Conservation (phyloP, 2,888 invertebrate species). For the Geophilus truncorum region DNA sequence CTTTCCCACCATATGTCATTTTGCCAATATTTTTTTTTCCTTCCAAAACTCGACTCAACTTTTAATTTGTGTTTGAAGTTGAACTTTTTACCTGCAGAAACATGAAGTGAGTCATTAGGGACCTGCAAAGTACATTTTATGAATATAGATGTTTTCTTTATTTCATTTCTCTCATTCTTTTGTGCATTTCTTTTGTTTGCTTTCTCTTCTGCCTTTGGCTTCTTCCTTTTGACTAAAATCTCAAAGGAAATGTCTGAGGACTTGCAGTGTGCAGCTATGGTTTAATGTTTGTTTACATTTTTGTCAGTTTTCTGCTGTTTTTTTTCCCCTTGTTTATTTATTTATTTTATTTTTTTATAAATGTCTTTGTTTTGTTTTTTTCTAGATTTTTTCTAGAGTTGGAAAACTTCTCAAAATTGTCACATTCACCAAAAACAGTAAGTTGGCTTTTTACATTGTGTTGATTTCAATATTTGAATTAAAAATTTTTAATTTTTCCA, state of each 20-base stretch:
- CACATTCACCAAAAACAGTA: constrained; percentile 99
- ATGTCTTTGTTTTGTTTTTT: no score
- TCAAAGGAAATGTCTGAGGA: background rate
- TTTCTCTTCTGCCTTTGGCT: background rate
- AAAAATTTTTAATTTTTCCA: constrained; percentile 38
- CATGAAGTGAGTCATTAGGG: background rate
- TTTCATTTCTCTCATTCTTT: background rate
- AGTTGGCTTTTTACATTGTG: constrained; percentile 53
- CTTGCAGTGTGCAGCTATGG: no score
- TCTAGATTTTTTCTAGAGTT: constrained; percentile 94
- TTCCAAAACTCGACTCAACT: background rate
- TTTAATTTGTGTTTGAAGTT: constrained; percentile 5
- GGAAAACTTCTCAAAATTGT: constrained; percentile 99
- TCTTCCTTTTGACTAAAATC: background rate
- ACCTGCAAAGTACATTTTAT: background rate
- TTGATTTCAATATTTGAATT: background rate
- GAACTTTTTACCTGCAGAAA: background rate
- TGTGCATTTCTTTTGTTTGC: background rate
- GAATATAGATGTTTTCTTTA: background rate
- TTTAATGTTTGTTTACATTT: background rate
- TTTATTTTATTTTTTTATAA: constrained; percentile 35
- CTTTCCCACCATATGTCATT: background rate
- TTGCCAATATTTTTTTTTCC: background rate
- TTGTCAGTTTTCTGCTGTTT: no score
- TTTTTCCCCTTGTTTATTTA: background rate